Conservation (phyloP, 2,888 invertebrate species). For the Cheilosia pagana region DNA sequence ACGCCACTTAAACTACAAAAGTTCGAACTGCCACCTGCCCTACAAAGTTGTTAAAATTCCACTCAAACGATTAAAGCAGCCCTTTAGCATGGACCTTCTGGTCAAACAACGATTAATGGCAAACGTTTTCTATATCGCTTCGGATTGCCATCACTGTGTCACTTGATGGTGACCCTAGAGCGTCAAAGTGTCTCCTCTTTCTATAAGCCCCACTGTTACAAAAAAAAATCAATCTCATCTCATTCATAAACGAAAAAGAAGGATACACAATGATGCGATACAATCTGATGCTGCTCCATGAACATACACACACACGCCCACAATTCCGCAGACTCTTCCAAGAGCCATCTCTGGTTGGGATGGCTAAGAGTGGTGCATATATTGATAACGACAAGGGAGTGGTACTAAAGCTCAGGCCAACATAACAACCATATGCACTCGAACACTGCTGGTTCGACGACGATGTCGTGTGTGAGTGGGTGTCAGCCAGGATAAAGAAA, state of each 20-base stretch:
- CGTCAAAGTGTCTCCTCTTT: slow-evolving; percentile 7
- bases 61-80: too few species aligned
- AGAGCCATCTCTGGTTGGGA: slow-evolving; percentile 12
- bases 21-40: too few species aligned
- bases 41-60: too few species aligned
- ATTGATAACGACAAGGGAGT: slow-evolving; percentile 40
- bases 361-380: slow-evolving; percentile 14
- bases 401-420: slow-evolving; percentile 64
- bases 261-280: slow-evolving; percentile 50
- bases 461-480: slow-evolving; percentile 40
- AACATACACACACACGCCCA: slow-evolving; percentile 28
- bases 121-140: neutral
- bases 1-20: too few species aligned
- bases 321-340: slow-evolving; percentile 24
- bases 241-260: slow-evolving; percentile 47
- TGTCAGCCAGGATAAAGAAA: slow-evolving; percentile 9
- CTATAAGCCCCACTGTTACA: neutral
- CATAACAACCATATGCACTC: slow-evolving; percentile 68
- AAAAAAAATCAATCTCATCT: slow-evolving; percentile 54
- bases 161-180: neutral
- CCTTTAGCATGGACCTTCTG: neutral
- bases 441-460: slow-evolving; percentile 43
- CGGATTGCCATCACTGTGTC: slow-evolving; percentile 18
- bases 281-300: slow-evolving; percentile 54
- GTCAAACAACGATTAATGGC: neutral